A percentile compares a stretch with the other conserved stretches of the same genome.
Conservation (phyloP, 2,888 invertebrate species). For the Chalcosyrphus nemorum region DNA sequence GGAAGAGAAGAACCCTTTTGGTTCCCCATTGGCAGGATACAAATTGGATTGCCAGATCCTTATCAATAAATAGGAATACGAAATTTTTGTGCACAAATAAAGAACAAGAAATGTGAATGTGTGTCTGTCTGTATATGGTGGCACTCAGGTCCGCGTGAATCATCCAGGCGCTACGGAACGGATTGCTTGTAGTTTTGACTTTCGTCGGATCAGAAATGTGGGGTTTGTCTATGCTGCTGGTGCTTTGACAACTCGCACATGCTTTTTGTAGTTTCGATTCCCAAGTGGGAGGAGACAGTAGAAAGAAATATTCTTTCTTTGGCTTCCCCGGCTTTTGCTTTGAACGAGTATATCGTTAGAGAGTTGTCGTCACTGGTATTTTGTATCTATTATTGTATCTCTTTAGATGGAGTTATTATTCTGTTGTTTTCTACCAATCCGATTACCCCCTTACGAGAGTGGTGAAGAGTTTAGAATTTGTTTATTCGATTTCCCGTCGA, state of each 20-base stretch:
- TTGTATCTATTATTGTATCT: constrained; percentile 61
- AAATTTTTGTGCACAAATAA: constrained; percentile 65
- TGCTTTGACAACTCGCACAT: constrained; percentile 46
- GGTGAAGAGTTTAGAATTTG: constrained; percentile 23
- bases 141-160: constrained; percentile 43
- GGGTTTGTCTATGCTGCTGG: constrained; percentile 49
- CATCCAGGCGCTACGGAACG: constrained; percentile 58
- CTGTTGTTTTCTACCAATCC: background rate
- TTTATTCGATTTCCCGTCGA: constrained; percentile 39
- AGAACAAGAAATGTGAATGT: constrained; percentile 22
- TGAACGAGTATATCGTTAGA: constrained; percentile 13
- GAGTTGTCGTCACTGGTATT: constrained; percentile 21
- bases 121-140: background rate
- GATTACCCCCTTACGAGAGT: background rate
- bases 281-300: constrained; percentile 60
- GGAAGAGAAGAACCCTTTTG: constrained; percentile 68
- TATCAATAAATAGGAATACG: constrained; percentile 73
- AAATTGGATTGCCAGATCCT: constrained; percentile 73
- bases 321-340: constrained; percentile 3
- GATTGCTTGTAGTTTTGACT: constrained; percentile 57
- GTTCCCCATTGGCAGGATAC: constrained; percentile 73
- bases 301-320: background rate
- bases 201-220: constrained; percentile 29
- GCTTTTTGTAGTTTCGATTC: constrained; percentile 57
- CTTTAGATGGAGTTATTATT: constrained; percentile 59